Conservation (phyloP, 2,113 vertebrate species). For the Paramormyrops kingsleyae region DNA sequence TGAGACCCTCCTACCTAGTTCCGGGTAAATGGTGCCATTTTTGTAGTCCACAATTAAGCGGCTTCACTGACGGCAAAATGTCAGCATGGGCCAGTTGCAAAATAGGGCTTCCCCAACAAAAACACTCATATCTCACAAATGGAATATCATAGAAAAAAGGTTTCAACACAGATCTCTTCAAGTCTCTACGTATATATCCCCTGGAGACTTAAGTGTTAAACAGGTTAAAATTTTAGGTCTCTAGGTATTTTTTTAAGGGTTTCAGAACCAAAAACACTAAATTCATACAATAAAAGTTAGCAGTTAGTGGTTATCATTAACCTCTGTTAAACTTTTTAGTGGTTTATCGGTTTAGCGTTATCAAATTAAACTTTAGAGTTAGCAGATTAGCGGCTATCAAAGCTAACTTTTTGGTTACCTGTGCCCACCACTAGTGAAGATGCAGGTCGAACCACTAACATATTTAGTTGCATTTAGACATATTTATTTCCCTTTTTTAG, state of each 20-base stretch:
- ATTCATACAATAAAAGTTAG: background rate
- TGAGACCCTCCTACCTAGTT: background rate
- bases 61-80: background rate
- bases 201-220: too few relatives aligned
- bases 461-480: background rate
- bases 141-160: too few relatives aligned
- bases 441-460: too few relatives aligned
- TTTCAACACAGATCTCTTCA: too few relatives aligned
- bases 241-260: too few relatives aligned
- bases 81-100: background rate
- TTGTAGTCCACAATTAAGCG: background rate
- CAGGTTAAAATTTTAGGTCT: too few relatives aligned
- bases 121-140: background rate
- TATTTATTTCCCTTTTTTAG: background rate
- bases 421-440: background rate
- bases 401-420: background rate
- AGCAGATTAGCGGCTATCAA: background rate
- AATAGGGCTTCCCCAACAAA: background rate
- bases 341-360: background rate
- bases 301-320: background rate
- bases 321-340: background rate
- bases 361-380: background rate
- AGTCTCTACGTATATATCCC: too few relatives aligned
- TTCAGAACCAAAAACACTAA: background rate
- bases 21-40: background rate